Evolutionary conservation across 1,140 invertebrate species (phyloP), one percentile per base, ranked within the genome.

Genomic region (Elymnias hypermnestra): DNA sequence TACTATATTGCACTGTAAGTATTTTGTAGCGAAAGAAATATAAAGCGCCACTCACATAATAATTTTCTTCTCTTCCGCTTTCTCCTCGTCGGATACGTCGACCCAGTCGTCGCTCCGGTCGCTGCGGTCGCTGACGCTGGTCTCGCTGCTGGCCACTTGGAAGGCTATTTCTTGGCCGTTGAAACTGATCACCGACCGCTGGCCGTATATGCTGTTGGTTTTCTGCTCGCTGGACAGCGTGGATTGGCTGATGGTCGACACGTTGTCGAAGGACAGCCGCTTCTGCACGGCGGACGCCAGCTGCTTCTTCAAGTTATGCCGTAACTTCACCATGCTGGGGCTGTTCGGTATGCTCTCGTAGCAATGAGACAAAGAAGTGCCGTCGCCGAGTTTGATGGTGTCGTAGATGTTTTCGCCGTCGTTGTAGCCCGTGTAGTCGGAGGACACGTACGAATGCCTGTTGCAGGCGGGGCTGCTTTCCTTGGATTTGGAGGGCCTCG

Each of bases 51-150:
- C 86, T 77, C 59, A 87, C 86, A 87, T 83, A 7, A 87, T 77
- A 46, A 85, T 86, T 50, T 81, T 87, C 43, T 77, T 78, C 39
- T 85, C 73, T 18, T 76, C 70, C 47, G 43, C 68, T 53, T 76
- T 87, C 65, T 74, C 89, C 41, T 87, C 86, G 55, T 91, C 90
- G 12, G 89, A 90, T 3, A 91, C 83, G 54, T 91, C 90, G 33
- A 90, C 88, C 90, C 90, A 91, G 48, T 91, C 90, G 44, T 91
- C 90, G 57, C 90, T 91, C 19, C 88, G 86, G 49, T 90, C 89
- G 45, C 88, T 89, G 31, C 87, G 76, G 19, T 87, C 85, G 53
- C 87, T 88, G 2, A 85, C 75, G 35, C 86, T 88, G 2, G 82
- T 76, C 37, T 86, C 83, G 38, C 85, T 87, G 40, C 76, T 78